Conservation (phyloP, 64 coral and sea anemone species). For the Actinia tenebrosa region DNA sequence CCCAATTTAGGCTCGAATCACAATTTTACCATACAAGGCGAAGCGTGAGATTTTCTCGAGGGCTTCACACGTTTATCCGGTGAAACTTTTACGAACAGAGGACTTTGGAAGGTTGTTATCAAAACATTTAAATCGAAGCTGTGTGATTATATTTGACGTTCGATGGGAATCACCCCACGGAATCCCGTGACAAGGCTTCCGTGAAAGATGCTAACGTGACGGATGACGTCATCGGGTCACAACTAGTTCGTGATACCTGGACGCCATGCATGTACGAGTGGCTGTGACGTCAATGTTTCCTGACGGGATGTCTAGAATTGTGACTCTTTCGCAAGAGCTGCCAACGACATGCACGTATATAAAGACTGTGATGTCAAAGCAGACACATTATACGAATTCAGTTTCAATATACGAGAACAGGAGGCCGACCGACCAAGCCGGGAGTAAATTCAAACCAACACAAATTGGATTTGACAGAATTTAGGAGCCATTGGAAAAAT, state of each 20-base stretch:
- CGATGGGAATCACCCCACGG: background rate
- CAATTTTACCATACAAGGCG: background rate
- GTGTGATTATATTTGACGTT: background rate
- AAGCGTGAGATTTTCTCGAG: background rate
- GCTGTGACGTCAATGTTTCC: constrained; percentile 6
- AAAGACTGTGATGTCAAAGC: background rate
- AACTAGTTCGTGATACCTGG: background rate
- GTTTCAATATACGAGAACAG: background rate
- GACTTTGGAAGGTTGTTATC: background rate
- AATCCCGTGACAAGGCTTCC: background rate
- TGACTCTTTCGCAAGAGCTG: constrained; percentile 10
- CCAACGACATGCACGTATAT: background rate
- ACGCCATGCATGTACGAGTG: background rate
- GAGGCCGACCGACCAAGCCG: background rate
- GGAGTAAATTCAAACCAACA: background rate
- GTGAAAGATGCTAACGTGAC: background rate
- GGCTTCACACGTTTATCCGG: background rate
- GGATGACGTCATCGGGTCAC: background rate
- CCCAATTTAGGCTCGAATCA: background rate
- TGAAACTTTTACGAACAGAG: background rate
- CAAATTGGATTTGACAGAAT: background rate
- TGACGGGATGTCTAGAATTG: background rate
- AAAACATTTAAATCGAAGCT: background rate
- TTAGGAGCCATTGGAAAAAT: background rate
- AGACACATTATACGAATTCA: background rate